These are phyloP conservation scores for Tyrannus savana DNA, from an alignment of 2,113 vertebrate species.

Conservation along the genomic window DNA sequence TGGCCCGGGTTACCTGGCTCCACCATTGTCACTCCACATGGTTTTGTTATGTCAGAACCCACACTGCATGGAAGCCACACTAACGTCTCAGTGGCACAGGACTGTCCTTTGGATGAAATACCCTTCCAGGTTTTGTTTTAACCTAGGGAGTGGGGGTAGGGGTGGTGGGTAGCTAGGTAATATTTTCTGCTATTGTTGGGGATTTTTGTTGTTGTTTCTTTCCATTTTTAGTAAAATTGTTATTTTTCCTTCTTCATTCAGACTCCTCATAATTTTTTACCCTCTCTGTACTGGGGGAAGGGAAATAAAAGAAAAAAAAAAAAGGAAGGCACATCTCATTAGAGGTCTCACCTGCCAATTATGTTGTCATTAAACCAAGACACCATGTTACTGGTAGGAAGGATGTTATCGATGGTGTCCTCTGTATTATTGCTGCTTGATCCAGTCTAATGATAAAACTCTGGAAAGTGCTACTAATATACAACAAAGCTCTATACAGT, in stretches of 20 bases:
- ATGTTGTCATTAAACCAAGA: background rate
- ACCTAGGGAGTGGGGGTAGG: background rate
- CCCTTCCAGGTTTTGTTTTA: background rate
- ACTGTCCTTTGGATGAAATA: background rate
- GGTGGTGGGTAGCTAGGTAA: background rate
- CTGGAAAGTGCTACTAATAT: background rate
- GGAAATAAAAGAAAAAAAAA: background rate
- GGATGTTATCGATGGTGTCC: background rate
- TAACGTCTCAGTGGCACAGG: background rate
- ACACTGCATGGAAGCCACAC: background rate
- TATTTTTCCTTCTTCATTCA: background rate
- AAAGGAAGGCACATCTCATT: background rate
- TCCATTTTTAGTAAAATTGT: background rate
- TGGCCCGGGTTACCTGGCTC: background rate
- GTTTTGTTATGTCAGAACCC: background rate
- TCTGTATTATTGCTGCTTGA: background rate
- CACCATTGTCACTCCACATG: background rate
- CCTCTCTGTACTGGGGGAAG: background rate
- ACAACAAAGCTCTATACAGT: background rate
- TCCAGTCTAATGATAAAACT: background rate
- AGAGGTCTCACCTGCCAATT: background rate
- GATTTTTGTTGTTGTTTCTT: background rate
- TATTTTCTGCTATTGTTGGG: background rate
- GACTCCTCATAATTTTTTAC: background rate
- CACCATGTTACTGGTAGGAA: background rate